A percentile compares a stretch with the other conserved stretches of the same genome.
Conservation (phyloP, 2,113 vertebrate species). For the Eublepharis macularius region DNA sequence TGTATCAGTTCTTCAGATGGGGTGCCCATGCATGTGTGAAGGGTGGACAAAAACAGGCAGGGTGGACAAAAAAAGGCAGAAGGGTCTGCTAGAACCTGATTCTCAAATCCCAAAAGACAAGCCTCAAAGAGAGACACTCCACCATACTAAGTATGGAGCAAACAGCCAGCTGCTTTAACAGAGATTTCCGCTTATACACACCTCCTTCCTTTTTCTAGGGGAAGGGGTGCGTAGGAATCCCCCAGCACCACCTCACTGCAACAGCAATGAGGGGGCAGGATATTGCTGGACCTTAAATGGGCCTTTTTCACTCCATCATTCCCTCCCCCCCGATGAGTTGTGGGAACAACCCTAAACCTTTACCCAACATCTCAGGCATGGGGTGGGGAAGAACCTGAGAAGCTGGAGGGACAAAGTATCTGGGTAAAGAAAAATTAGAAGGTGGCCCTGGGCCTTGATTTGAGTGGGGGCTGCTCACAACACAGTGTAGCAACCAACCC, state of each 20-base stretch:
- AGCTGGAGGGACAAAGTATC: background rate
- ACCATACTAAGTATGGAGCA: background rate
- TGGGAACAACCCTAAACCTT: background rate
- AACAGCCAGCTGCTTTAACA: background rate
- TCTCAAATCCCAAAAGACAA: background rate
- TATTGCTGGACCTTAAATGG: slow-evolving; percentile 5
- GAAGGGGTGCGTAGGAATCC: background rate
- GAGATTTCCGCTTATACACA: background rate
- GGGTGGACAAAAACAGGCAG: background rate
- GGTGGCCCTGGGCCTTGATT: background rate
- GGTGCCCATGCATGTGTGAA: background rate
- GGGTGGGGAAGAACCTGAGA: background rate
- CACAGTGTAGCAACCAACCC: slow-evolving; percentile 10
- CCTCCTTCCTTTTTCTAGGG: background rate
- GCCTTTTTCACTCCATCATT: background rate
- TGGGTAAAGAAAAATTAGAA: background rate
- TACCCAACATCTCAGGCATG: background rate
- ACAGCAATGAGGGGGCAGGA: background rate
- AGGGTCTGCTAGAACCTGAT: background rate
- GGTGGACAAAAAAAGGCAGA: background rate
- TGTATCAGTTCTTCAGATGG: background rate
- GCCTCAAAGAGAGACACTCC: background rate
- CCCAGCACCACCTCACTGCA: background rate
- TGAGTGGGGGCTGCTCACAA: slow-evolving; percentile 25
- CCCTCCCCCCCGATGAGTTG: background rate